Conservation (phyloP, 2,888 invertebrate species). For the Petrolisthes cinctipes region DNA sequence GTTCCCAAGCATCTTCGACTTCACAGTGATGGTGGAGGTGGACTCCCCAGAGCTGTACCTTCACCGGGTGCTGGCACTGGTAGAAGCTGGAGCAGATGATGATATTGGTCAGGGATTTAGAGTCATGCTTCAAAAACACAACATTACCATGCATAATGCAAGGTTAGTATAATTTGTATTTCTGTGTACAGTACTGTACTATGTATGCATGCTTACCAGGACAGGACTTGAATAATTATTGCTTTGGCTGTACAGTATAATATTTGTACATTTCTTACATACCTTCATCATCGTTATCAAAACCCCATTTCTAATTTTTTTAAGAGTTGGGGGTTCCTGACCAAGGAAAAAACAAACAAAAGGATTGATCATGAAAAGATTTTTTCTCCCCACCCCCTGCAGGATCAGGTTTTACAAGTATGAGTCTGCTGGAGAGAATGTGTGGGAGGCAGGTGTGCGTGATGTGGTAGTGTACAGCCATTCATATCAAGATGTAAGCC, state of each 20-base stretch:
- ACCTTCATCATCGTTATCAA: too few relatives aligned
- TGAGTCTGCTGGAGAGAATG: constrained; percentile 25
- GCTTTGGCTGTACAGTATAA: too few relatives aligned
- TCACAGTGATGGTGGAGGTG: constrained; percentile 29
- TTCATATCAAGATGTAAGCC: constrained; percentile 35
- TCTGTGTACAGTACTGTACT: background rate
- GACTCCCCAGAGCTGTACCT: constrained; percentile 37
- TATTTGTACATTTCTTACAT: too few relatives aligned
- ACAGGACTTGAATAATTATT: too few relatives aligned
- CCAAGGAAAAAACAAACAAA: too few relatives aligned
- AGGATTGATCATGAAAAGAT: too few relatives aligned
- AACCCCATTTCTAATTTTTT: too few relatives aligned
- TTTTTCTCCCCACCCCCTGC: background rate
- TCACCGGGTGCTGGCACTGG: background rate
- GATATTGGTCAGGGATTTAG: constrained; percentile 32
- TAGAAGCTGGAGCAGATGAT: constrained; percentile 28
- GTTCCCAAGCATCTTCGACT: constrained; percentile 31
- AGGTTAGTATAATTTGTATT: constrained; percentile 17
- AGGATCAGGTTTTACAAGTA: constrained; percentile 42
- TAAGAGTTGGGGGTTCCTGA: too few relatives aligned
- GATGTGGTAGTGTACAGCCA: constrained; percentile 28
- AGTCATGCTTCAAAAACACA: constrained; percentile 17
- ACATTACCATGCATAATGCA: constrained; percentile 42
- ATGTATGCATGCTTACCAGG: too few relatives aligned
- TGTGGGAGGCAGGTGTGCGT: constrained; percentile 46